Conservation (phyloP, 2,888 invertebrate species). For the Drosophila colorata region DNA sequence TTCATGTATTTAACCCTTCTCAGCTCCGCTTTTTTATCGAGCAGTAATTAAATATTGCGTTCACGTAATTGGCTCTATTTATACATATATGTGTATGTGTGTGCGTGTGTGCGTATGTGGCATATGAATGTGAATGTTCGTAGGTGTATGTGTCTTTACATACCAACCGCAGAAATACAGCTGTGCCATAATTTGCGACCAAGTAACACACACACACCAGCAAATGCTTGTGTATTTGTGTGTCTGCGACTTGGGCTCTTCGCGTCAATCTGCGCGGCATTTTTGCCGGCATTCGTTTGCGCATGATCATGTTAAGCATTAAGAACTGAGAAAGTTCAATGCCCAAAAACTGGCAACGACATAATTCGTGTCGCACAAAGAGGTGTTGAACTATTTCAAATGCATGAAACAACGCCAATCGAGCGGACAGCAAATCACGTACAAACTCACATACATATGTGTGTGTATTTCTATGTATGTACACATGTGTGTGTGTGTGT, state of each 20-base stretch:
- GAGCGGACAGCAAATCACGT: slow-evolving; percentile 35
- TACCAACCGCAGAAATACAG: not conserved
- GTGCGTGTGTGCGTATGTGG: not conserved
- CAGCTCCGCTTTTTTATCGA: slow-evolving; percentile 37
- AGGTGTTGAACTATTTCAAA: slow-evolving; percentile 70
- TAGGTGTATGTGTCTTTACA: not conserved
- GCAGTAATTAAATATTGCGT: slow-evolving; percentile 65
- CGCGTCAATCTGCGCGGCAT: slow-evolving; percentile 9
- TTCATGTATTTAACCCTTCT: slow-evolving; percentile 32
- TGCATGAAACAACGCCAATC: slow-evolving; percentile 45
- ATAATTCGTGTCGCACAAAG: slow-evolving; percentile 54
- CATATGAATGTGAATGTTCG: not conserved
- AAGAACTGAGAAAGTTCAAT: slow-evolving; percentile 57
- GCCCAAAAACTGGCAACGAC: slow-evolving; percentile 61
- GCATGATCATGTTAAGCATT: slow-evolving; percentile 58
- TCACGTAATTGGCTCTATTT: slow-evolving; percentile 63
- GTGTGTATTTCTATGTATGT: not conserved
- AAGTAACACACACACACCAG: slow-evolving; percentile 1
- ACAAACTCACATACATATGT: slow-evolving; percentile 7
- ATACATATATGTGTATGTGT: slow-evolving; percentile 4
- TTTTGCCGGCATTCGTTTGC: slow-evolving; percentile 34
- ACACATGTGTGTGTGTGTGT: not conserved
- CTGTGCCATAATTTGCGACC: slow-evolving; percentile 38
- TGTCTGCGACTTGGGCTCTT: not conserved
- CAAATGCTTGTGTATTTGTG: not conserved